Evolutionary conservation across 2,113 vertebrate species (phyloP), one percentile per base, ranked within the genome.

Genomic region (Cairina moschata): DNA sequence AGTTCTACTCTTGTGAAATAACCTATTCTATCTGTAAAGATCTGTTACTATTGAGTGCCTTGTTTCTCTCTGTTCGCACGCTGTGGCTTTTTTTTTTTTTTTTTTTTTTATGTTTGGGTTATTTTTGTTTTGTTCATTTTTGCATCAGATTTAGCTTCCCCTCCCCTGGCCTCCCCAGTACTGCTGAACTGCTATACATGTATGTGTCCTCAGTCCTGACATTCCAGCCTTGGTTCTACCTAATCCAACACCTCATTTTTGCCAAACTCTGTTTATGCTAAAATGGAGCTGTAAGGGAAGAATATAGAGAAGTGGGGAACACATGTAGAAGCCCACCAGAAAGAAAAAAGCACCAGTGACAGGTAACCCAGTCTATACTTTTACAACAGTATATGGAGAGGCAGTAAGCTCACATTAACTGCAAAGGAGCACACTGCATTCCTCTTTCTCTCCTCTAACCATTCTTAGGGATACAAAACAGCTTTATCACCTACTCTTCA

Each of bases 1-100:
- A 17, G 4, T 42, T 88, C 91, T 69, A 73, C 44, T n/a, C 67
- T 83, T 74, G 68, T 11, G 17, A 77, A 95, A 85, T 59, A 28
- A 34, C 26, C 23, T 26, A 16, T 48, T 75, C 11, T 66, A 9
- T 36, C 71, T 58, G 42, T 58, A 74, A 59, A 74, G 29, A 8
- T 4, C 1, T 54, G 58, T 69, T 66, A 32, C 17, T 28, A 8
- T 2, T 8, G 4, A 38, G 22, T 23, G 3, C 5, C 32, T 15
- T 14, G 17, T 22, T 80, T 69, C 17, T 66, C 72, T 86, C 34
- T 36, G 11, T 52, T 65, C 8, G 52, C 10, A 8, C 7, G 1
- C 8, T 75, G 23, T 31, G 14, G 32, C 5, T 71, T 92, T 68
- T 55, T 17, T 74, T 71, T 92, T 68, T 55, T 17, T 69, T 74